Evolutionary conservation across 2,888 invertebrate genomes (phyloP), one percentile per base, ranked within the genome.

Genomic region (Myopa testacea): DNA sequence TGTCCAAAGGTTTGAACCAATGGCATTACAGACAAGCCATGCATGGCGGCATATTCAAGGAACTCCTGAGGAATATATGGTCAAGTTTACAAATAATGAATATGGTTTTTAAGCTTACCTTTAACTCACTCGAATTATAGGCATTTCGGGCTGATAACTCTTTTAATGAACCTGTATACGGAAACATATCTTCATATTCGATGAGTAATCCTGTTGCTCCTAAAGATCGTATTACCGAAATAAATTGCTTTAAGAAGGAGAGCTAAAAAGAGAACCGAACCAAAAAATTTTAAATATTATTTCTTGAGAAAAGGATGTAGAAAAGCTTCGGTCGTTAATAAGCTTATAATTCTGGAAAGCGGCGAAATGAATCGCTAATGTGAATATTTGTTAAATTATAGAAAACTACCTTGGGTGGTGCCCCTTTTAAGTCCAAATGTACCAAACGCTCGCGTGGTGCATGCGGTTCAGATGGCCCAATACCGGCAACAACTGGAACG

Each of bases 151-250:
- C 93, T 77, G 90, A 89, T 78, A 91, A 90, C 80, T 87, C 89
- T 84, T 91, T 90, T 58, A 95, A 87, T 1, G 87, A 84, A 0
- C 93, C 94, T 70, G 88, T 89, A 88, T 93, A 95, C 0, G 95
- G 95, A 88, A 95, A 95, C 93, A 94, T 95, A 85, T 95, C 95
- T 89, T 95, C 95, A 90, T 95, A 95, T 87, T 95, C 95, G 81
- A 93, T 87, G 34, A 94, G 86, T 70, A 95, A 87, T 0, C 95
- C 95, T 7, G 94, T 95, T 10, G 94, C 94, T 12, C 94, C 93
- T 78, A 93, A 85, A 19, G 91, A 90, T 82, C 91, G 92, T 7
- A 92, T 86, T 76, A 93, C 86, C 26, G 92, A 91, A 80, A 93
- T 89, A 37, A 93, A 82, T 82, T 91, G 90, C 85, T 92, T 91